Evolutionary conservation across 2,113 vertebrate species (phyloP).

Genomic region (Chitala chitala): DNA sequence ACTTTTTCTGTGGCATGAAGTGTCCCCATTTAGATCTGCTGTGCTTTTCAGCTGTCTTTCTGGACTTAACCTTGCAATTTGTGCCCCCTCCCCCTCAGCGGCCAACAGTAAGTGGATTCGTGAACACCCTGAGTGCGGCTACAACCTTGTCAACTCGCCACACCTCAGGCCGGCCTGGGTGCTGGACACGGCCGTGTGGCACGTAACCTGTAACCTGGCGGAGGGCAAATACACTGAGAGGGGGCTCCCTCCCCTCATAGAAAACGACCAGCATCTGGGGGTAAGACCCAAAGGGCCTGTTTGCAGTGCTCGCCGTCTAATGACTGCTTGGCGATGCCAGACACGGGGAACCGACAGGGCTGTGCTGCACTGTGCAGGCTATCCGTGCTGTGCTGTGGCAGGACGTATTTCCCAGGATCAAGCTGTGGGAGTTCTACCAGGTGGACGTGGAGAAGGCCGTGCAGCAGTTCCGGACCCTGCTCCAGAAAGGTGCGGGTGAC

Average conservation of each 20-base stretch:
- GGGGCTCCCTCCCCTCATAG: slow-evolving; percentile 67
- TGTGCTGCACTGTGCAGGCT: slow-evolving; percentile 53
- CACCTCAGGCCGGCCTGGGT: slow-evolving; percentile 83
- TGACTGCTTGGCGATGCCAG: not conserved
- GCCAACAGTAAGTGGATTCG: slow-evolving; percentile 75
- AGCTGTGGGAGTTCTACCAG: slow-evolving; percentile 92
- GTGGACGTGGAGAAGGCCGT: slow-evolving; percentile 71
- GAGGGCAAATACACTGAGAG: slow-evolving; percentile 63
- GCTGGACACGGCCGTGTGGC: slow-evolving; percentile 80
- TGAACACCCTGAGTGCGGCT: slow-evolving; percentile 78
- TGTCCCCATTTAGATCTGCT: no score
- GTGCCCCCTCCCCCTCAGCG: slow-evolving; percentile 51
- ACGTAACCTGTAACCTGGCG: slow-evolving; percentile 67
- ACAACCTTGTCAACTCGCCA: slow-evolving; percentile 81
- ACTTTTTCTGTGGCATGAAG: no score
- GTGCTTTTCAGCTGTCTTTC: no score
- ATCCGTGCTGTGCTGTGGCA: slow-evolving; percentile 68
- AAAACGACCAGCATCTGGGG: slow-evolving; percentile 68
- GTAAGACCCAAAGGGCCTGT: slow-evolving; percentile 55
- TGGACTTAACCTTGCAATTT: not conserved
- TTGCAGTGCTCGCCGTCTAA: not conserved
- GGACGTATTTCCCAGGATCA: slow-evolving; percentile 71
- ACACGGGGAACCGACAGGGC: not conserved
- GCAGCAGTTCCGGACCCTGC: slow-evolving; percentile 71
- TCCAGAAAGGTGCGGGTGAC: slow-evolving; percentile 61